These are phyloP conservation scores for Ceratina australensis DNA, from an alignment of 1,140 invertebrate species.

Conservation along the genomic window DNA sequence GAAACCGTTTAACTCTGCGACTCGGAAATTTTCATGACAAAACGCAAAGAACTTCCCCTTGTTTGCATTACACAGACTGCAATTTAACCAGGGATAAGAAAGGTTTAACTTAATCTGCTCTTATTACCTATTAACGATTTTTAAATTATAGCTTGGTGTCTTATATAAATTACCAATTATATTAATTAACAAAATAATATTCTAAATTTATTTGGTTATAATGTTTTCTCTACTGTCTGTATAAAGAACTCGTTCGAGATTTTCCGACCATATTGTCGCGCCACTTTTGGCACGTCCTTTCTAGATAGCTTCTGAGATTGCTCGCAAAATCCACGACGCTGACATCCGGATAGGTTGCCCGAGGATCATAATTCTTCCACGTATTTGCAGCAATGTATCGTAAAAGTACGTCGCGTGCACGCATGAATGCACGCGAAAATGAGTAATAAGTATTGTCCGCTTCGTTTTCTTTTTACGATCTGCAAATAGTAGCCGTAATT, in stretches of 20 bases:
- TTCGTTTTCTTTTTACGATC: background rate
- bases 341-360: background rate
- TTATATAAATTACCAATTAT: too few relatives aligned
- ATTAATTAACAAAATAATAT: too few relatives aligned
- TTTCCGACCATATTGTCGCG: background rate
- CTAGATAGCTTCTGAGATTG: background rate
- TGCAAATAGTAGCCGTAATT: conserved; percentile 18
- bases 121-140: too few relatives aligned
- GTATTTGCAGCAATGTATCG: background rate
- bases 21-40: too few relatives aligned
- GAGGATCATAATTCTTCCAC: conserved; percentile 12
- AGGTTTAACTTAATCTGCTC: too few relatives aligned
- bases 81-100: too few relatives aligned
- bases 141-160: too few relatives aligned
- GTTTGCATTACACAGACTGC: too few relatives aligned
- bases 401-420: conserved; percentile 1
- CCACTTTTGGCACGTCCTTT: conserved; percentile 6
- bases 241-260: background rate
- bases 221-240: background rate
- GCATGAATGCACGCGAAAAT: conserved; percentile 16
- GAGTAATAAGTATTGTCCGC: background rate
- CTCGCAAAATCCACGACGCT: background rate
- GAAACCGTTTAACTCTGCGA: too few relatives aligned
- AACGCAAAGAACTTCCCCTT: too few relatives aligned
- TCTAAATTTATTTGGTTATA: too few relatives aligned